Conservation (phyloP, 2,797 vertebrate species). For the Salarias fasciatus region DNA sequence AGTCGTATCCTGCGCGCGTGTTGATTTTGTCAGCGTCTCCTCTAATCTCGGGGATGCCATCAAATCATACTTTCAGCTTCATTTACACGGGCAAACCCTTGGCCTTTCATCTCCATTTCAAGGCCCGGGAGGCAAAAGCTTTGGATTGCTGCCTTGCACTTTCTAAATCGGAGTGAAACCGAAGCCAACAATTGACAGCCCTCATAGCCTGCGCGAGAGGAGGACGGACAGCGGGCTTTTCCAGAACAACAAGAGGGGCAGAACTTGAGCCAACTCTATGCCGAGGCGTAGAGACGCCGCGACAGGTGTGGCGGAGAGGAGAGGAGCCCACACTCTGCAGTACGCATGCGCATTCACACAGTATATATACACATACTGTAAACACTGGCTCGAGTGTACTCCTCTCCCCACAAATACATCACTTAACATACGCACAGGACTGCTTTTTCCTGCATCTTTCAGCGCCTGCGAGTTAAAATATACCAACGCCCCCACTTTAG, state of each 20-base stretch:
- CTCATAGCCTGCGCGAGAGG: slow-evolving; percentile 38
- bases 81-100: slow-evolving; percentile 34
- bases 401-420: slow-evolving; percentile 8
- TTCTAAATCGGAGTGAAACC: slow-evolving; percentile 79
- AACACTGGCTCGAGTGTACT: background rate
- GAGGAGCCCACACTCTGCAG: slow-evolving; percentile 31
- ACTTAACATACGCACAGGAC: too few relatives aligned
- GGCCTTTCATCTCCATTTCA: slow-evolving; percentile 55
- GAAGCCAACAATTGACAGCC: slow-evolving; percentile 75
- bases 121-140: slow-evolving; percentile 65
- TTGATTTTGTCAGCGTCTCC: background rate
- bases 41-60: slow-evolving; percentile 4
- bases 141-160: slow-evolving; percentile 70
- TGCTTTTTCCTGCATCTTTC: background rate
- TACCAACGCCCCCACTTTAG: background rate
- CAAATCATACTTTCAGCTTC: slow-evolving; percentile 40
- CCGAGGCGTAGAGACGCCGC: slow-evolving; percentile 45
- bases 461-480: background rate
- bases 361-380: slow-evolving; percentile 3
- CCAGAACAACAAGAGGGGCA: slow-evolving; percentile 57
- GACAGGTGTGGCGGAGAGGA: slow-evolving; percentile 70
- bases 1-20: background rate
- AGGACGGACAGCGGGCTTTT: slow-evolving; percentile 31
- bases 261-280: slow-evolving; percentile 66
- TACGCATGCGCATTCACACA: slow-evolving; percentile 26